A percentile compares a stretch with the other conserved stretches of the same genome.
Conservation (phyloP, 35 echinoderm and acorn worm species). For the Ptychodera flava region DNA sequence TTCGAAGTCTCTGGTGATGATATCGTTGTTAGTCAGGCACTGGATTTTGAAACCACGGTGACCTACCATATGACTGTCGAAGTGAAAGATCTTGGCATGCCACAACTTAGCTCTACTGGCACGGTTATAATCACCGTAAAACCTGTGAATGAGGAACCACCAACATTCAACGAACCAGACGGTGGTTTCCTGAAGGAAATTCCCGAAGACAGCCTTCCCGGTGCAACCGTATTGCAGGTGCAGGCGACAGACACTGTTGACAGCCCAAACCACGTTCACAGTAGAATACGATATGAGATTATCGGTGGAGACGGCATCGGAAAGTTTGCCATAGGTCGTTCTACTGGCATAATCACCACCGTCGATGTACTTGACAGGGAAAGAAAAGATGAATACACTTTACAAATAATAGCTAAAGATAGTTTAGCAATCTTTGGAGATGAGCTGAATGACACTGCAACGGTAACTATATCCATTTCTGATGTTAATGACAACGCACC, state of each 20-base stretch:
- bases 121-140: not conserved
- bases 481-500: constrained; percentile 9
- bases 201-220: not conserved
- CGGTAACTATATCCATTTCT: not conserved
- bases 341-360: not conserved
- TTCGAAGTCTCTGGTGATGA: not conserved
- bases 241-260: not conserved
- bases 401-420: not conserved
- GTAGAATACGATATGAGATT: not conserved
- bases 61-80: not conserved
- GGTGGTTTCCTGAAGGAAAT: not conserved
- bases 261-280: not conserved
- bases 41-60: not conserved
- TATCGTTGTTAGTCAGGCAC: not conserved
- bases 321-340: not conserved
- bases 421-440: not conserved
- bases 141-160: not conserved
- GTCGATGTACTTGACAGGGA: not conserved
- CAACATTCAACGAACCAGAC: not conserved
- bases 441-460: not conserved
- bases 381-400: not conserved
- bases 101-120: not conserved
- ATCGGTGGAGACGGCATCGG: not conserved
- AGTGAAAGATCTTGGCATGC: not conserved
- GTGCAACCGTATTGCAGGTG: not conserved